Evolutionary conservation across 2,113 vertebrate species (phyloP), one percentile per base, ranked within the genome.

Genomic region (Dasypus novemcinctus): DNA sequence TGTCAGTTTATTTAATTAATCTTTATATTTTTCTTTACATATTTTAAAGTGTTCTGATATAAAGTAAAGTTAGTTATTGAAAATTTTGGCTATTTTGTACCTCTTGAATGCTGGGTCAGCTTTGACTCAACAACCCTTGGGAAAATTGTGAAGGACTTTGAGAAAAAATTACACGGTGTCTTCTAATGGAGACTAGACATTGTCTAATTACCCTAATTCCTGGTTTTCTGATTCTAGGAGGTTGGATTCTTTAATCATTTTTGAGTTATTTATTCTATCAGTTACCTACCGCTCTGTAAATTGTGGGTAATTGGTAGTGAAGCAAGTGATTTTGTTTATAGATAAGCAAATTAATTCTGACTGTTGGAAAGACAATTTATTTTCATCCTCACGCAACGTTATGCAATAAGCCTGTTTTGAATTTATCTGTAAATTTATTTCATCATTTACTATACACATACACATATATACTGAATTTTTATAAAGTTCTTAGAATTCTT

Each of bases 81-180:
- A 68, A 7, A 89, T 90, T 93, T 33, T 64, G 0, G 0, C 79
- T 38, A 94, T 54, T 87, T 85, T 68, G 93, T 84, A 80, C 82
- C 71, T n/a, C 41, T 5, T 72, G 71, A 87, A 89, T 63, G 87
- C 61, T 85, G 78, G 33, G 68, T 59, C 90, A 94, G 46, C 83
- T 92, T 92, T 97, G 43, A 87, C 86, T 38, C 69, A 97, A 84
- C 6, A 81, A 41, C 79, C 29, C 7, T 66, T 7, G 17, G 13
- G 31, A 71, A 71, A 71, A 71, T 38, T 38, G 36, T 71, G 69
- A 71, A 69, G 36, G n/a, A 38, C 18, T 71, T 71, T 71, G n/a
- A 71, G 21, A 38, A 21, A 36, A 71, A 8, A 21, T 38, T 38
- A 71, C n/a, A 59, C 2, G 38, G 33, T 38, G 36, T 71, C 68